Evolutionary conservation across 92 coral and sea anemone genomes (phyloP), one percentile per base, ranked within the genome.

Genomic region (Epizoanthus scotinus): DNA sequence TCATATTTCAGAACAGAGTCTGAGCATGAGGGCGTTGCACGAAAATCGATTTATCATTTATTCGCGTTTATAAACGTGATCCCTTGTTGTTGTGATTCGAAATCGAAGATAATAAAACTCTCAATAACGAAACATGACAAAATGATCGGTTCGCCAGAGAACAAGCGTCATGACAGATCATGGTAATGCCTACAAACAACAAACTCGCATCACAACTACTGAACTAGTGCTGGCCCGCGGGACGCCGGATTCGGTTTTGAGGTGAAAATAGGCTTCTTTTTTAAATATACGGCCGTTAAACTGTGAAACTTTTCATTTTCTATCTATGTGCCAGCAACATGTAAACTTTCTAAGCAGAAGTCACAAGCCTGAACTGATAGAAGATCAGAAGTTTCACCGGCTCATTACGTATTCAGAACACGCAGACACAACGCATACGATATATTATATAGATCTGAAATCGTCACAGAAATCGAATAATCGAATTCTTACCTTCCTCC

Each of bases 401-500:
- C 77, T 14, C 17, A 38, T 36, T 42, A 42, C 52, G 34, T 25
- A 54, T 65, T 50, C 44, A 31, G 31, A 40, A 0, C 63, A 60
- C 74, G 53, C 78, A 53, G 20, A 47, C 18, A 17, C 25, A 54
- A 22, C 67, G 58, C 12, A 38, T 28, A 52, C 40, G 68, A 81
- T 28, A 42, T 65, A 17, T 21, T n/a, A 22, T 31, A 55, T 47
- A 14, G 53, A 34, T 34, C 18, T 20, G 70, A 5, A 15, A 14
- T 26, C 22, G 28, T 6, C 26, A 72, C 27, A 47, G 29, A 22
- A 77, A 61, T 20, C 40, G 49, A 36, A 58, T 8, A 34, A 10
- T n/a, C 17, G 6, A 20, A 24, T 50, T 25, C 90, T 77, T 83
- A 96, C 99, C 99, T 86, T 96, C 62, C 91, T 82, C 24, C 98